phyloP scores from a whole-genome alignment of 2,888 invertebrate genomes.

The Scelioninae gen. 2 region DNA sequence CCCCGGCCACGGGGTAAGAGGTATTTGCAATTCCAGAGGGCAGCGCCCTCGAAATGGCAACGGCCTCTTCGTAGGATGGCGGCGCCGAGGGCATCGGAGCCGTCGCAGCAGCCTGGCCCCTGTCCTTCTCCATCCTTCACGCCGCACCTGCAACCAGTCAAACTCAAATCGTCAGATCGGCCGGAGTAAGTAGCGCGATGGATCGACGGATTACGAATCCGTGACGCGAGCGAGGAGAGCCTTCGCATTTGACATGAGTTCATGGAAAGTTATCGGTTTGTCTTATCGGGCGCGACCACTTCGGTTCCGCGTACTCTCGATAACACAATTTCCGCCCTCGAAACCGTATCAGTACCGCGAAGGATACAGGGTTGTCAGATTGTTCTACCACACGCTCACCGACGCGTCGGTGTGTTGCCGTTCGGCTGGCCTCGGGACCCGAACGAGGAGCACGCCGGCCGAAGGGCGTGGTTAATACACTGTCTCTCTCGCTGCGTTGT shows the following conservation, averaged over 20 bases:
- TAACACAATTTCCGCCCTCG: conserved; percentile 4
- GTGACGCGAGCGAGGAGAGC: conserved; percentile 24
- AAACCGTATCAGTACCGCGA: conserved; percentile 27
- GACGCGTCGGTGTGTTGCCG: too few species aligned
- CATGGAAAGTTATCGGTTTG: conserved; percentile 48
- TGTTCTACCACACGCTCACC: too few species aligned
- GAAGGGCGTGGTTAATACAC: too few species aligned
- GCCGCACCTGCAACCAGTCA: conserved; percentile 42
- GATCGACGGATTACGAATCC: conserved; percentile 33
- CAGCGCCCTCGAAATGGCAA: conserved; percentile 61
- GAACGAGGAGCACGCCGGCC: too few species aligned
- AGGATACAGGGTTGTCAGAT: too few species aligned
- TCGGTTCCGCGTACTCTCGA: neutral
- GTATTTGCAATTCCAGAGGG: conserved; percentile 53
- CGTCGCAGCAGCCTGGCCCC: conserved; percentile 51
- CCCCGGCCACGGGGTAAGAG: conserved; percentile 62
- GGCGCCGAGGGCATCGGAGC: conserved; percentile 68
- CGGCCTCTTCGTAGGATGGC: conserved; percentile 71
- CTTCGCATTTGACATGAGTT: conserved; percentile 54
- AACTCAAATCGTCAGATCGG: neutral
- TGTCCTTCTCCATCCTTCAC: conserved; percentile 58
- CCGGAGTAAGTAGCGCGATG: neutral
- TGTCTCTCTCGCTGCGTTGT: too few species aligned
- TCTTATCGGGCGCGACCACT: conserved; percentile 32
- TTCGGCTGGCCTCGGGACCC: too few species aligned